phyloP scores from a whole-genome alignment of 2,888 invertebrate species.

The Polyommatus iphigenia region DNA sequence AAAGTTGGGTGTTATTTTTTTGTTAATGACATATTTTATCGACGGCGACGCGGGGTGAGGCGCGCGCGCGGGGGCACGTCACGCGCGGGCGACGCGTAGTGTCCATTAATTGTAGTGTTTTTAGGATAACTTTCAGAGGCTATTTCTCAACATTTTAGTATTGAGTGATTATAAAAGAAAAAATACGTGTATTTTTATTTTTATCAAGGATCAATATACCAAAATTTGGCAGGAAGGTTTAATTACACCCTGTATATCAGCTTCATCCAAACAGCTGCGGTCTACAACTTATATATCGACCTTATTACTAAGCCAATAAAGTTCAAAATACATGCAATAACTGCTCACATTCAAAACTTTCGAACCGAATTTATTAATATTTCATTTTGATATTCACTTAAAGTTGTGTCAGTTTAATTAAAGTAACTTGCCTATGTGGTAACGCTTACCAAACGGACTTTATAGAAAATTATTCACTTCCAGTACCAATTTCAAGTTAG shows the following conservation, averaged over 20 bases:
- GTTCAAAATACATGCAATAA: background rate
- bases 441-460: background rate
- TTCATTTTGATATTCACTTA: background rate
- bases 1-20: no score
- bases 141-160: no score
- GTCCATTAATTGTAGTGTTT: no score
- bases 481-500: background rate
- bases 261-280: background rate
- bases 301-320: background rate
- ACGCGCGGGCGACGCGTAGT: no score
- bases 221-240: no score
- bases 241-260: background rate
- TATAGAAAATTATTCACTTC: background rate
- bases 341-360: background rate
- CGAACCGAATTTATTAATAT: background rate
- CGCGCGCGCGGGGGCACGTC: no score
- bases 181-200: no score
- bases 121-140: no score
- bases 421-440: slow-evolving; percentile 11
- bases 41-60: no score
- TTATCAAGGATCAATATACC: no score
- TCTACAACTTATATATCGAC: background rate
- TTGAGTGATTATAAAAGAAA: no score
- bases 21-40: no score
- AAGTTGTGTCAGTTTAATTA: slow-evolving; percentile 9